Evolutionary conservation across 2,888 invertebrate genomes (phyloP), one percentile per base, ranked within the genome.

Genomic region (Eulithis prunata): DNA sequence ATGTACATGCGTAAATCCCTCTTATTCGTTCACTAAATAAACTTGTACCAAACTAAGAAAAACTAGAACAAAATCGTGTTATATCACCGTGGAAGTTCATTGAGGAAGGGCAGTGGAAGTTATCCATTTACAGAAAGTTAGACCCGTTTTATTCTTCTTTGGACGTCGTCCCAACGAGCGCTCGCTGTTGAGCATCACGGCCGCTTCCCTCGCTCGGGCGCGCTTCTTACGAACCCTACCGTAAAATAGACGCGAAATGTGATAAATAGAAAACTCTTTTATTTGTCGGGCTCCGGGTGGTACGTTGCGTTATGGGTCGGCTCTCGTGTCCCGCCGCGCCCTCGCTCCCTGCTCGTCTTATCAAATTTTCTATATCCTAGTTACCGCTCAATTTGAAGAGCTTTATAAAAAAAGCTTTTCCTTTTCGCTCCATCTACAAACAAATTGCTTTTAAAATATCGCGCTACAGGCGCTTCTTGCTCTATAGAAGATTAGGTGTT

Each of bases 161-260:
- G 84, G 86, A 84, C 84, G 84, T 86, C 84, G 84, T 86, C 81
- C 78, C 84, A 82, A 81, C 82, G 83, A 87, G 82, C 82, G 83
- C 83, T 89, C 81, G 79, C 82, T 83, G 84, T 82, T 87, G 82
- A 88, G 84, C 85, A 83, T 83, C 86, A 80, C 81, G 84, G 84
- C 82, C 81, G 79, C 84, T 84, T 84, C 81, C 86, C 84, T 83
- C 82, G 83, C 83, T 82, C 79, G 85, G 85, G 84, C 82, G 80
- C 79, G 79, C 85, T 81, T 83, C 86, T 87, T 86, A 83, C 88
- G 85, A 87, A 88, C 90, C 90, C 88, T 86, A 85, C 89, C 88
- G 88, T 90, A 90, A 92, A 93, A 92, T 91, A 91, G 89, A 93
- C 90, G 90, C 89, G 85, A 91, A 92, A 92, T 91, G 92, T 93